Evolutionary conservation across 2,113 vertebrate genomes (phyloP).

Genomic region (Hippocampus abdominalis): DNA sequence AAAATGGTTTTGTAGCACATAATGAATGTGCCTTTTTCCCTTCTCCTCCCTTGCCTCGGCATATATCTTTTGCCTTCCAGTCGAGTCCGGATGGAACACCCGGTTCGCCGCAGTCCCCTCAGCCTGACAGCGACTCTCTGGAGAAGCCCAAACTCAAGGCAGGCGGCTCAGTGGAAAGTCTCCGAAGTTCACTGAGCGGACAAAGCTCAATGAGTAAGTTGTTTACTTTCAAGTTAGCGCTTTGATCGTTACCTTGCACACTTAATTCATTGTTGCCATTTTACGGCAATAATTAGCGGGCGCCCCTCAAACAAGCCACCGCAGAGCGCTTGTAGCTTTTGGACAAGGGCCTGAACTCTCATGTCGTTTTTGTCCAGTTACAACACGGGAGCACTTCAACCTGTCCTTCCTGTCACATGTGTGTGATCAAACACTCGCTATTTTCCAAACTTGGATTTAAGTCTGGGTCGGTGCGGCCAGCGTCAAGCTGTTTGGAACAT

Average conservation of each 20-base stretch:
- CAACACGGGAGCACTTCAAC: slow-evolving; percentile 23
- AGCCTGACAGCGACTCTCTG: slow-evolving; percentile 67
- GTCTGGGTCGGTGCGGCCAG: neutral
- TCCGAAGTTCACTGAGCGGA: slow-evolving; percentile 92
- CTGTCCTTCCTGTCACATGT: slow-evolving; percentile 16
- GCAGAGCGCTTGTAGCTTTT: slow-evolving; percentile 53
- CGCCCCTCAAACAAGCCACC: neutral
- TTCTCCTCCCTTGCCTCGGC: neutral
- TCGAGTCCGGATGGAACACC: slow-evolving; percentile 76
- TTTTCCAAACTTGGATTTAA: neutral
- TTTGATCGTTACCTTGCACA: neutral
- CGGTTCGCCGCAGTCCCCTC: slow-evolving; percentile 74
- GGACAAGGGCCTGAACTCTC: neutral
- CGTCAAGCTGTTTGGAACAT: slow-evolving; percentile 1
- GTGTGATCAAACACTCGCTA: slow-evolving; percentile 2
- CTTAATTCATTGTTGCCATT: neutral
- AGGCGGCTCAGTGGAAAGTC: slow-evolving; percentile 93
- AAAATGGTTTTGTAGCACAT: no score
- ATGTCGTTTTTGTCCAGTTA: slow-evolving; percentile 20
- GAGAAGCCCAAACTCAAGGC: slow-evolving; percentile 92
- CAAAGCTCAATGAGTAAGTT: slow-evolving; percentile 92
- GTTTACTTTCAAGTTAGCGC: neutral
- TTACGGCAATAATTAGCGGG: no score
- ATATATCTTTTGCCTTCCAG: slow-evolving; percentile 41
- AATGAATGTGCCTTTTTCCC: neutral